phyloP scores from a whole-genome alignment of 1,140 invertebrate species.

The Hyposmocoma kahamanoa region DNA sequence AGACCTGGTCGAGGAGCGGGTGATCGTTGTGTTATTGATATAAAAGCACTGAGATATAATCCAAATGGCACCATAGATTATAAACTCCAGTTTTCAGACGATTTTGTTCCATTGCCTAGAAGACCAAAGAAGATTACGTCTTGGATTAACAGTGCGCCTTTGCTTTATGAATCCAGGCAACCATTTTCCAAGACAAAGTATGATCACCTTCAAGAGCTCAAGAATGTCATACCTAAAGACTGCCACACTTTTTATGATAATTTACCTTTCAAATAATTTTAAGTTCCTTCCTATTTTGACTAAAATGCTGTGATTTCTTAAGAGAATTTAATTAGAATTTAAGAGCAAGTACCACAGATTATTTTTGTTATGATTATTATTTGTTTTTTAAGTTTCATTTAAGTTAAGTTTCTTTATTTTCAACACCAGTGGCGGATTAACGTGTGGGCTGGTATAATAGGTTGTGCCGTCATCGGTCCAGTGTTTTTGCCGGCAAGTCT shows the following conservation, averaged over 20 bases:
- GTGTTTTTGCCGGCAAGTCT: too few species aligned
- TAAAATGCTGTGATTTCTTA: too few species aligned
- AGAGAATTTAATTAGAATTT: too few species aligned
- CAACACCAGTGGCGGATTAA: too few species aligned
- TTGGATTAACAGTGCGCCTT: neutral
- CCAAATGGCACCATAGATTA: neutral
- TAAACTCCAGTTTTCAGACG: neutral
- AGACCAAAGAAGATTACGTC: neutral
- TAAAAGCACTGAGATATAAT: constrained; percentile 6
- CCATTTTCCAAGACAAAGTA: neutral
- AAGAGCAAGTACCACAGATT: too few species aligned
- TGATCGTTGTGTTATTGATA: constrained; percentile 7
- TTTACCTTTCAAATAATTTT: neutral
- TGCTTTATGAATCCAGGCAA: neutral
- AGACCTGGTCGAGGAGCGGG: constrained; percentile 3
- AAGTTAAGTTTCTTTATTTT: too few species aligned
- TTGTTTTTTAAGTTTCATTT: too few species aligned
- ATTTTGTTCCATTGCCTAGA: neutral
- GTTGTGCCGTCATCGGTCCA: too few species aligned
- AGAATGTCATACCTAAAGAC: neutral
- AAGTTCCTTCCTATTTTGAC: too few species aligned
- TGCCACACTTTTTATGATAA: neutral
- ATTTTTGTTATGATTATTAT: too few species aligned
- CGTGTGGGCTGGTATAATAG: too few species aligned
- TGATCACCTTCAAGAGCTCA: neutral